A percentile compares a stretch with the other conserved stretches of the same genome.
phyloP scores from a whole-genome alignment of 2,888 invertebrate species.

The Biston stratarius region DNA sequence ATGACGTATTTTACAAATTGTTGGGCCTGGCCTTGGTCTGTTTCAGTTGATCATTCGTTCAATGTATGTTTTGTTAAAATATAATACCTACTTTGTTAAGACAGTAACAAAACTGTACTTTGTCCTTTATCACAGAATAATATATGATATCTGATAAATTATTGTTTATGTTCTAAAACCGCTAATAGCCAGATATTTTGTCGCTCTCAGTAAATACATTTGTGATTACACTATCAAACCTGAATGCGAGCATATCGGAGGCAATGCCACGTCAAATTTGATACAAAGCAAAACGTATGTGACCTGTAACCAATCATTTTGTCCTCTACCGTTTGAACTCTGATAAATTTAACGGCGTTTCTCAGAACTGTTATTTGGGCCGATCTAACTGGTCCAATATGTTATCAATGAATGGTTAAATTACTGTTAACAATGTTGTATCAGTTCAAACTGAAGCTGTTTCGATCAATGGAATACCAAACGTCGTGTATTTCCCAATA shows the following conservation, averaged over 20 bases:
- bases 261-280: conserved; percentile 19
- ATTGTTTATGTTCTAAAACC: neutral
- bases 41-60: conserved; percentile 4
- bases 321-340: conserved; percentile 12
- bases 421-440: neutral
- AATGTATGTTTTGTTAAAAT: neutral
- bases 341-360: conserved; percentile 8
- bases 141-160: neutral
- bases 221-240: conserved; percentile 1
- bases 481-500: no score
- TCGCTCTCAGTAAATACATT: neutral
- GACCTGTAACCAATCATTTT: conserved; percentile 22
- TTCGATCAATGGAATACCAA: no score
- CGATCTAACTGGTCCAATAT: conserved; percentile 12
- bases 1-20: conserved; percentile 19
- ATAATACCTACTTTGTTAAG: neutral
- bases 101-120: no score
- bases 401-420: conserved; percentile 1
- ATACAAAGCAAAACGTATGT: conserved; percentile 13
- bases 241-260: conserved; percentile 1
- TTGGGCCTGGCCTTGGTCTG: conserved; percentile 4
- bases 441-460: no score
- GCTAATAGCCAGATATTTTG: neutral
- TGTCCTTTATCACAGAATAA: neutral
- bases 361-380: conserved; percentile 12